Percentiles rank a stretch among this genome's conserved stretches.
Evolutionary conservation across 2,113 vertebrate genomes (phyloP).

Genomic region (Nothocercus julius): DNA sequence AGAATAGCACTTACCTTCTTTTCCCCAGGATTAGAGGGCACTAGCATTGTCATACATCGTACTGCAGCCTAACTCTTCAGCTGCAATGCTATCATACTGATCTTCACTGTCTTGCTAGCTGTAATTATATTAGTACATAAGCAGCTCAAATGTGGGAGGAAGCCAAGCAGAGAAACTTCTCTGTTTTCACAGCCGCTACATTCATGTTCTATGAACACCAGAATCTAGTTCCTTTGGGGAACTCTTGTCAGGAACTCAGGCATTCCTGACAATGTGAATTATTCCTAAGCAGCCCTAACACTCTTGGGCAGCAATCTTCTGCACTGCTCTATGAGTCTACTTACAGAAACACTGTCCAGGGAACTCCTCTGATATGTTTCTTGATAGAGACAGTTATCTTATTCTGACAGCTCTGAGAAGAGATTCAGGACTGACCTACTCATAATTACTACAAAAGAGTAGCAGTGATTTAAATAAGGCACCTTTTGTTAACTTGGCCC

Average conservation of each 20-base stretch:
- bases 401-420: neutral
- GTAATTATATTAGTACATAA: neutral
- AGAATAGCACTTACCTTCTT: neutral
- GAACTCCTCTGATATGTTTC: neutral
- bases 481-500: neutral
- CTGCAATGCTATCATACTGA: neutral
- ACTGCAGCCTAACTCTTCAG: neutral
- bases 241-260: neutral
- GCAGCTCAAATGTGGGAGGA: neutral
- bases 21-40: neutral
- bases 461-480: neutral
- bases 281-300: neutral
- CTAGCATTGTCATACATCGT: neutral
- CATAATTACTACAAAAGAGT: neutral
- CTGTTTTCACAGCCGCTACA: conserved; percentile 30
- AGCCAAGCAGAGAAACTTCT: neutral
- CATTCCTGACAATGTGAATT: conserved; percentile 17
- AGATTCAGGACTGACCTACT: neutral
- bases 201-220: neutral
- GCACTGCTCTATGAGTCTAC: neutral
- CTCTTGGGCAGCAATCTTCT: neutral
- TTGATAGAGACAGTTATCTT: neutral
- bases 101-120: neutral
- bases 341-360: neutral
- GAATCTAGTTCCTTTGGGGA: neutral